phyloP scores from a whole-genome alignment of 2,113 vertebrate genomes.

The Cyanoliseus patagonus region DNA sequence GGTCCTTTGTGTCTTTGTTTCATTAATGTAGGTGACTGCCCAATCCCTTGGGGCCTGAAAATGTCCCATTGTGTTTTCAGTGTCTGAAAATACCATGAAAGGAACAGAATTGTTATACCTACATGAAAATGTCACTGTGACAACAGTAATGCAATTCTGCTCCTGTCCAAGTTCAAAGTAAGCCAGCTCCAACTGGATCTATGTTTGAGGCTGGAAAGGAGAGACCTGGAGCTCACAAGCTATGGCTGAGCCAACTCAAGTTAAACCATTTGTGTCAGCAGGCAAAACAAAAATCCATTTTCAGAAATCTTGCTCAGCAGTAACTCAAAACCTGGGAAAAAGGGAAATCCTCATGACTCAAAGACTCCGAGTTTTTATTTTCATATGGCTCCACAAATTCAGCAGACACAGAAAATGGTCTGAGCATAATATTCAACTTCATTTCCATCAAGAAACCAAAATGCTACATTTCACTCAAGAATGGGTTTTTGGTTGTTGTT shows the following conservation, averaged over 20 bases:
- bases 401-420: background rate
- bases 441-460: background rate
- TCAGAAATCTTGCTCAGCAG: background rate
- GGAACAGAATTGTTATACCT: background rate
- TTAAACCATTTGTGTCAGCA: background rate
- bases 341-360: rapidly evolving
- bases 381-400: background rate
- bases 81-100: background rate
- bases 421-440: background rate
- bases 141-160: background rate
- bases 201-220: background rate
- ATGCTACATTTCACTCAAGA: background rate
- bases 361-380: background rate
- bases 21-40: background rate
- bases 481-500: rapidly evolving
- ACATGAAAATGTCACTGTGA: background rate
- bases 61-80: background rate
- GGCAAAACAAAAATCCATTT: background rate
- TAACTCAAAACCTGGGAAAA: background rate
- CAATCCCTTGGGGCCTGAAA: background rate
- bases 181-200: background rate
- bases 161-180: background rate
- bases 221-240: background rate
- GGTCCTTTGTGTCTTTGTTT: background rate
- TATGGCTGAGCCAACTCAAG: background rate